Base-by-base conservation (phyloP, 2,113 vertebrate genomes). In the Glaucidium brasilianum region DNA sequence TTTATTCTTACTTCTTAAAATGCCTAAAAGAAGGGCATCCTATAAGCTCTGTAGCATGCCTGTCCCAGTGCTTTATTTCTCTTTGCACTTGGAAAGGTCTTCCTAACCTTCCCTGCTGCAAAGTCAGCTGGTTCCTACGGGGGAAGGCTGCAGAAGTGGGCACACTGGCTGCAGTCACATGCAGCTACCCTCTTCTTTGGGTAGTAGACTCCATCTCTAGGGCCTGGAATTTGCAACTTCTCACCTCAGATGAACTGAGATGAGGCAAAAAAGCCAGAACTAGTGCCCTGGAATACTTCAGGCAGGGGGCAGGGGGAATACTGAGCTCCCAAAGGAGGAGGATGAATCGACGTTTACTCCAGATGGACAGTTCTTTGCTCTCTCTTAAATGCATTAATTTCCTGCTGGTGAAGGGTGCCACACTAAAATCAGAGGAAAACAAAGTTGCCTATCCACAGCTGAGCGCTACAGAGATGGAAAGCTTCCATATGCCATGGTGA, bases 41-140 rank as follows among this genome's bases (percentile, higher is more conserved):
- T 35, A 5, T 43, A 64, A 87, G 19, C 62, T 90, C 69, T 2
- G 4, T 1, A 29, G 56, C 37, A 84, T 50, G 67, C 37, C 32
- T 69, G 67, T 66, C 41, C 64, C 47, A 41, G 39, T 47, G 78
- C 55, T 92, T 94, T 68, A 76, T 69, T 85, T 53, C 66, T 91
- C 30, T 89, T 91, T 74, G 88, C 32, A 45, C 78, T 83, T 77
- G 63, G 39, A 90, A 95, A 94, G 94, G 82, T 92, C 85, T 95
- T 88, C 78, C 67, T 92, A 94, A 96, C 88, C 94, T 96, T 95
- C 41, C 47, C 50, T 96, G 92, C 96, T 93, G 95, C 96, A 96
- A 95, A 94, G 96, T 93, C 94, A 95, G 41, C 75, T 74, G 67
- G 41, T 69, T 95, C 88, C 82, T 95, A 58, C 73, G 92, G 95